Percentiles rank a stretch among this genome's conserved stretches.
Conservation (phyloP, 1,140 invertebrate species). For the Bilobella aurantiaca region DNA sequence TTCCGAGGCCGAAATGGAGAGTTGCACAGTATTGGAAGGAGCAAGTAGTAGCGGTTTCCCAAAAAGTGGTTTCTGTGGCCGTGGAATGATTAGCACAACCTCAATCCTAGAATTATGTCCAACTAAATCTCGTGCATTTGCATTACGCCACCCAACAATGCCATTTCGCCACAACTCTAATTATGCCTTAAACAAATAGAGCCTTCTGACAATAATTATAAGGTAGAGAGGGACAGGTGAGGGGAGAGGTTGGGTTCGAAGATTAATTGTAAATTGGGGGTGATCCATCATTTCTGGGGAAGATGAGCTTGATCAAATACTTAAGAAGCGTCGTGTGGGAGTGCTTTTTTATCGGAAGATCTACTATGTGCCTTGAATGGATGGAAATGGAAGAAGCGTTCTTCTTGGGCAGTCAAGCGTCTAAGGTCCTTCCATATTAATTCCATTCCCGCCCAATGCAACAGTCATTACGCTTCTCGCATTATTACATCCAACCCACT, state of each 20-base stretch:
- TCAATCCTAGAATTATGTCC: not conserved
- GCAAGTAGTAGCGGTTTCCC: not conserved
- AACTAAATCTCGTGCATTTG: not conserved
- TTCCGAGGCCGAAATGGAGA: not conserved
- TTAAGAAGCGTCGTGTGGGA: not conserved
- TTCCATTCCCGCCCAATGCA: not conserved
- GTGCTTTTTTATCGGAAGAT: not conserved
- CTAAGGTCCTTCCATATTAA: not conserved
- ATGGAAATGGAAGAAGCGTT: not conserved
- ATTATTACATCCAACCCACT: constrained; percentile 4
- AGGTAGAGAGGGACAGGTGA: not conserved
- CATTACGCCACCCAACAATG: not conserved
- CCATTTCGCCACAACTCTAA: not conserved
- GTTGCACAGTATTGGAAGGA: not conserved
- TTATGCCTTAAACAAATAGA: not conserved
- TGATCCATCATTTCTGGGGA: not conserved
- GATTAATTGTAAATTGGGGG: not conserved
- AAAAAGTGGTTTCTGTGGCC: constrained; percentile 1
- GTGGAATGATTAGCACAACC: not conserved
- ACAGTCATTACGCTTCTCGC: not conserved
- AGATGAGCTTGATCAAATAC: not conserved
- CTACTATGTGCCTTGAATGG: not conserved
- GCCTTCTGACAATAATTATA: not conserved
- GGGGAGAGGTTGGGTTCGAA: not conserved
- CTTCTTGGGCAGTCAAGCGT: not conserved